Evolutionary conservation across 2,888 invertebrate genomes (phyloP), one percentile per base, ranked within the genome.

Genomic region (Liopterus haemorrhoidalis): DNA sequence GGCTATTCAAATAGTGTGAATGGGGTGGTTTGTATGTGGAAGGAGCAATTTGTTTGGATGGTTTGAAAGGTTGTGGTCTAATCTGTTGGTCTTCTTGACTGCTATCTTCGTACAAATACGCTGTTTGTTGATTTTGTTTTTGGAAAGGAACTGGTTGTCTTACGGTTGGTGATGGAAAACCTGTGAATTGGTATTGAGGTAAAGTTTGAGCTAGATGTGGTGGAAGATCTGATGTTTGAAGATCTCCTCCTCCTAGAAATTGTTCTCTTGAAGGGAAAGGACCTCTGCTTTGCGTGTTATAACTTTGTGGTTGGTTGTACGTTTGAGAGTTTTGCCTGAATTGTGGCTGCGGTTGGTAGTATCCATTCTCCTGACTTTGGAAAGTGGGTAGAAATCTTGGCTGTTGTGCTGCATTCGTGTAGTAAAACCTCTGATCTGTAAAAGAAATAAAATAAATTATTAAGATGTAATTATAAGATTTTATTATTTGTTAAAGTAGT

Each of bases 11-110:
- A 56, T 74, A 70, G 49, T 75, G 69, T 1, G 69, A 64, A 46
- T 70, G 68, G 52, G 77, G 76, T 27, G 78, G 79, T 57, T 71
- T 68, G 58, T 72, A 71, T 3, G 75, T 75, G 15, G 60, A 44
- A 9, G 41, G 48, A 15, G 32, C 20, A 18, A 39, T 32, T 24
- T 37, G 41, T 8, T 28, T 14, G 12, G 46, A 46, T 14, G 35
- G 36, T 27, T 48, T 40, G 21, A 46, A 35, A 4, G 36, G 28
- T 30, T 39, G 41, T 27, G 25, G 32, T 40, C 20, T 43, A 18
- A 47, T 39, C 31, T 50, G 37, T 41, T 41, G 53, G 49, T 46
- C 50, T 37, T 38, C 53, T 54, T 35, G 30, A 53, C 51, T 37
- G 40, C 44, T 19, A 37, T 71, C 70, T 61, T 73, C 71, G 57